Evolutionary conservation across 2,113 vertebrate species (phyloP), one percentile per base, ranked within the genome.

Genomic region (Crotalus helleri): DNA sequence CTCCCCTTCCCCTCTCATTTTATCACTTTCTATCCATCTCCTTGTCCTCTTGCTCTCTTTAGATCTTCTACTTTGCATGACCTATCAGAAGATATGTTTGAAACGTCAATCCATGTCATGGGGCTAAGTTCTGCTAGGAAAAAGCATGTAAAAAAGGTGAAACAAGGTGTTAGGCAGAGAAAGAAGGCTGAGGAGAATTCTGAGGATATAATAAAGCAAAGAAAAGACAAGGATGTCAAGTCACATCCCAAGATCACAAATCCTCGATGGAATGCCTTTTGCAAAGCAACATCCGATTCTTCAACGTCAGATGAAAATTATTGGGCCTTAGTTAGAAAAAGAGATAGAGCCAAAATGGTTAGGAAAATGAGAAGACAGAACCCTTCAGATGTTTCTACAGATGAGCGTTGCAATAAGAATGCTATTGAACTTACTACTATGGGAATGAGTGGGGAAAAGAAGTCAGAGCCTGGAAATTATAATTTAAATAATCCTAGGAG

Each of bases 11-110:
- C 94, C 93, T 69, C 95, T 33, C 26, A 6, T 86, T 93, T 39
- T 96, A 92, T 96, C 96, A 96, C 96, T 97, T 94, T 96, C 97
- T 97, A 95, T 64, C 96, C 95, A 96, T 92, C 97, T 94, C 96
- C 96, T 90, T 94, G 94, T 96, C 97, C 97, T 95, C 94, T 95
- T 94, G 96, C 95, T 96, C 92, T 96, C 95, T 97, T 94, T 96
- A 99, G 98, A 97, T 97, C 98, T 97, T 92, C 97, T 95, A 92
- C 96, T 89, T 98, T 98, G 96, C 97, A 98, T 97, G 97, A 95
- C 92, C 96, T 98, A 96, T 98, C 98, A 95, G 98, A 98, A 97
- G 98, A 98, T 96, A 97, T 95, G n/a, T 96, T 97, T 97, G 97
- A 98, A 90, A 95, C 95, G 94, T 94, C 96, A 95, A 96, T 96